phyloP scores from a whole-genome alignment of 2,888 invertebrate genomes.

The Drosophila subsilvestris region DNA sequence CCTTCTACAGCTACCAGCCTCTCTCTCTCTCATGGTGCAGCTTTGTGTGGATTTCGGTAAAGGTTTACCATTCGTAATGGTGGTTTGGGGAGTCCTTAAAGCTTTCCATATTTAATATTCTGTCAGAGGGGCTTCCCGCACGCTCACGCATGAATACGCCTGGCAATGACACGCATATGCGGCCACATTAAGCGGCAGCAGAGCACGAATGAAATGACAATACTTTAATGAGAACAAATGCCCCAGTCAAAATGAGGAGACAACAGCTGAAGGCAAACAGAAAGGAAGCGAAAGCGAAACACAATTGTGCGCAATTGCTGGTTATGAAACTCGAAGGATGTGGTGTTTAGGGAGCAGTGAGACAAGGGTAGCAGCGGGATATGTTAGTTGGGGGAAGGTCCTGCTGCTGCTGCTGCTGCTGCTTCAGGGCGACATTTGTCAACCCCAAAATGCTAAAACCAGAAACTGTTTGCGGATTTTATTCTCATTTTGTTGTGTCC shows the following conservation, averaged over 20 bases:
- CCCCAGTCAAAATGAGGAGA: constrained; percentile 23
- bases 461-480: constrained; percentile 11
- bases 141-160: not conserved
- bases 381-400: constrained; percentile 5
- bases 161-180: constrained; percentile 9
- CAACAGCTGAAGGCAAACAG: constrained; percentile 11
- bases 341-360: not conserved
- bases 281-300: constrained; percentile 4
- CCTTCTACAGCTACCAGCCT: not conserved
- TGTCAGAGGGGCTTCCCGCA: not conserved
- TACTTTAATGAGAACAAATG: constrained; percentile 40
- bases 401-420: not conserved
- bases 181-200: constrained; percentile 22
- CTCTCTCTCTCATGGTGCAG: too few relatives aligned
- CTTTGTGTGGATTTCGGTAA: constrained; percentile 1
- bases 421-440: constrained; percentile 37
- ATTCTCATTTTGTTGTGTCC: constrained; percentile 1
- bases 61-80: constrained; percentile 16
- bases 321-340: constrained; percentile 16
- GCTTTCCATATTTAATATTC: constrained; percentile 10
- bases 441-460: constrained; percentile 24
- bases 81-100: constrained; percentile 7
- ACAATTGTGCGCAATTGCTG: constrained; percentile 35
- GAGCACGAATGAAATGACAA: constrained; percentile 21
- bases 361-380: not conserved